Evolutionary conservation across 2,888 invertebrate genomes (phyloP).

Genomic region (Trachelus stipa): DNA sequence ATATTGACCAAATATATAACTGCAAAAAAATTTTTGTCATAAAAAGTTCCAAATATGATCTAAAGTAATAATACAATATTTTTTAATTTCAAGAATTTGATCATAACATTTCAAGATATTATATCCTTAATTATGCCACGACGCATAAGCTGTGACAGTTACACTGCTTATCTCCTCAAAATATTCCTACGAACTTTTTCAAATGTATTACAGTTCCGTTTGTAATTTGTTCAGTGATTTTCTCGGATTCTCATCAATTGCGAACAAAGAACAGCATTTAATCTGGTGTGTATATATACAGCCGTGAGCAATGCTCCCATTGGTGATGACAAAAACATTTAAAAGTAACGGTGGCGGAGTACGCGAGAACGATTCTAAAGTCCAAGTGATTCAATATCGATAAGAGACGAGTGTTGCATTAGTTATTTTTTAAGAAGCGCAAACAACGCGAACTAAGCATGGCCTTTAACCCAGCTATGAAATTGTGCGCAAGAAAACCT

Average conservation of each 20-base stretch:
- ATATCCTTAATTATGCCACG: background rate
- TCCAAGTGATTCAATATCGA: constrained; percentile 5
- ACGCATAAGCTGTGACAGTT: background rate
- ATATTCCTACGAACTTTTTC: background rate
- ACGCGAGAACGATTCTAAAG: background rate
- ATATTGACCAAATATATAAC: background rate
- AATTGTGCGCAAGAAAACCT: background rate
- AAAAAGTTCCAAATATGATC: background rate
- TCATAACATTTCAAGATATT: too few relatives aligned
- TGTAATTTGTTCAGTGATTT: background rate
- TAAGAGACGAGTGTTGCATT: background rate
- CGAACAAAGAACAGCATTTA: background rate
- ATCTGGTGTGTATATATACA: background rate
- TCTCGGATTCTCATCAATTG: background rate
- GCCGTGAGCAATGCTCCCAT: background rate
- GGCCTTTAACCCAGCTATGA: background rate
- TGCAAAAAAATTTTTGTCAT: background rate
- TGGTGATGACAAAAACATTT: background rate
- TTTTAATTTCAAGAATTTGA: background rate
- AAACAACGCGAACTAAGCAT: background rate
- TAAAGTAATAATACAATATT: background rate
- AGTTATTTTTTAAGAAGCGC: background rate
- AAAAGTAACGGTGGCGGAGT: background rate
- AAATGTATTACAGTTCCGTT: background rate
- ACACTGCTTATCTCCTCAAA: background rate